Evolutionary conservation across 2,113 vertebrate species (phyloP).

Genomic region (Bothrops jararaca): DNA sequence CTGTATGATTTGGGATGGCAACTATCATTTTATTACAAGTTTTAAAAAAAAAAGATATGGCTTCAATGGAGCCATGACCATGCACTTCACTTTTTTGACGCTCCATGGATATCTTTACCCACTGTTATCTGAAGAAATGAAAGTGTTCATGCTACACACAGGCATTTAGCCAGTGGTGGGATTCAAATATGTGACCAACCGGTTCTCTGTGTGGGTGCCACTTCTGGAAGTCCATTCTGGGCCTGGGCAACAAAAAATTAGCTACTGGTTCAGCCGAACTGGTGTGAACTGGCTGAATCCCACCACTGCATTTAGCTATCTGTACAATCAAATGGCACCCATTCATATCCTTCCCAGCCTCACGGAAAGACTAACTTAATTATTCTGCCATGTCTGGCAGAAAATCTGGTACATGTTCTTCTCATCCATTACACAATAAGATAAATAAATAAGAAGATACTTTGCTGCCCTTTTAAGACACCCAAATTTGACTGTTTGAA

Average conservation of each 20-base stretch:
- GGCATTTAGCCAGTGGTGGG: background rate
- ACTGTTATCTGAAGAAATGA: background rate
- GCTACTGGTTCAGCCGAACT: too few relatives aligned
- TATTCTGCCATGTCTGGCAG: background rate
- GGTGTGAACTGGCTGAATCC: too few relatives aligned
- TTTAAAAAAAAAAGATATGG: background rate
- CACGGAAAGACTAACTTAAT: background rate
- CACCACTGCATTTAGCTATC: background rate
- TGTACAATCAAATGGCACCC: background rate
- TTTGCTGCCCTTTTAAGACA: background rate
- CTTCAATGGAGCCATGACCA: background rate
- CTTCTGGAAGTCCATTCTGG: too few relatives aligned
- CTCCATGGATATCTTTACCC: background rate
- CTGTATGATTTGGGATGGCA: background rate
- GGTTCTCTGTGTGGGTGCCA: too few relatives aligned
- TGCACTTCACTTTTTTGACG: background rate
- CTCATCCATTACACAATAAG: background rate
- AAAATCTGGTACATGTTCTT: background rate
- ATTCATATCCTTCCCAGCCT: background rate
- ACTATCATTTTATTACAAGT: background rate
- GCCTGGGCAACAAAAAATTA: too few relatives aligned
- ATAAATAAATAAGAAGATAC: background rate
- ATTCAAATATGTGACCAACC: too few relatives aligned
- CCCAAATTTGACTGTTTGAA: background rate
- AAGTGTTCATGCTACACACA: background rate